Percentiles rank a stretch among this genome's conserved stretches.
These are phyloP conservation scores for Rallus crepitans DNA, from an alignment of 2,797 vertebrate genomes.

Conservation along the genomic window DNA sequence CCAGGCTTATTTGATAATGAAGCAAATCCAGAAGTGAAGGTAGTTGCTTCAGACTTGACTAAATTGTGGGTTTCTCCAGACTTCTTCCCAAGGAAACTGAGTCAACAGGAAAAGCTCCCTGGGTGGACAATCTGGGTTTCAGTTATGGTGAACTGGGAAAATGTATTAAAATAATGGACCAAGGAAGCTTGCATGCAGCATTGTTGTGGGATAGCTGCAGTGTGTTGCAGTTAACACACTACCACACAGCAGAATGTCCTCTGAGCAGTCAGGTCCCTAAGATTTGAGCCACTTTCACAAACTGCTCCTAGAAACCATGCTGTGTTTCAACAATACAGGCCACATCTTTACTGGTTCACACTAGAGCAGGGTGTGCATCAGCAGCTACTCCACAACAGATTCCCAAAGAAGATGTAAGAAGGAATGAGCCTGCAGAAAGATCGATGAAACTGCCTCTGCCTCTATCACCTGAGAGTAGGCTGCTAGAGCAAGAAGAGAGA, in stretches of 20 bases:
- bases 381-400: not conserved
- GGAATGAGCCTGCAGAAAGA: not conserved
- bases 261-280: not conserved
- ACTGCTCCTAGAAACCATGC: not conserved
- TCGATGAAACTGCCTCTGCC: not conserved
- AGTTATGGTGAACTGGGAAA: not conserved
- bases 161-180: not conserved
- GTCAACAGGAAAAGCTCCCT: not conserved
- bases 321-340: not conserved
- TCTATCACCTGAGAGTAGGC: not conserved
- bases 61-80: not conserved
- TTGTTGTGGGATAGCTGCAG: not conserved
- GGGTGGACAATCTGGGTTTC: not conserved
- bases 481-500: slow-evolving; percentile 5
- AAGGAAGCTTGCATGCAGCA: not conserved
- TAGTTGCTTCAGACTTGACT: not conserved
- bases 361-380: not conserved
- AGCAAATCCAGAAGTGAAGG: not conserved
- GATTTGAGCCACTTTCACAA: not conserved
- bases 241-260: not conserved
- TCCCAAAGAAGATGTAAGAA: not conserved
- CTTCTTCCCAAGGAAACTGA: not conserved
- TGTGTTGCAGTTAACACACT: not conserved
- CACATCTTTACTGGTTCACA: not conserved
- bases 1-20: not conserved